phyloP scores from a whole-genome alignment of 2,888 invertebrate species.

The Charanyca ferruginea region DNA sequence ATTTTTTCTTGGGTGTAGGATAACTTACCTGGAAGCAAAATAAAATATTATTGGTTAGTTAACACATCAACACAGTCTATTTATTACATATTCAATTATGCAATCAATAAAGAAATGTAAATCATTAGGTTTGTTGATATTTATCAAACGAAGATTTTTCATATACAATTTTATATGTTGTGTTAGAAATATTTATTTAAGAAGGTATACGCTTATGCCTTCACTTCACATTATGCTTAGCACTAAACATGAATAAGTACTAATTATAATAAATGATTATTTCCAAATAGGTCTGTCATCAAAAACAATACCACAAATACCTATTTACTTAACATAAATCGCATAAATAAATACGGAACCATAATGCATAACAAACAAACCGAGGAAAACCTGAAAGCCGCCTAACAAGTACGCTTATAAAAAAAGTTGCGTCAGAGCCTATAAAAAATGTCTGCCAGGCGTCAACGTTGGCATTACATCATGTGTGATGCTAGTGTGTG shows the following conservation, averaged over 20 bases:
- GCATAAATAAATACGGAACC: slow-evolving; percentile 56
- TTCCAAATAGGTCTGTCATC: background rate
- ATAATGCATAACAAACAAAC: slow-evolving; percentile 38
- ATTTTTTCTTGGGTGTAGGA: slow-evolving; percentile 49
- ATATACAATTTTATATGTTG: too few relatives aligned
- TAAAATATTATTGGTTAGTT: slow-evolving; percentile 35
- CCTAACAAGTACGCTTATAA: slow-evolving; percentile 84
- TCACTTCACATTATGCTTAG: too few relatives aligned
- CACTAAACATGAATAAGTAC: background rate
- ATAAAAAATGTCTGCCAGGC: slow-evolving; percentile 90
- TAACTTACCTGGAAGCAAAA: slow-evolving; percentile 74
- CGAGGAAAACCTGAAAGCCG: slow-evolving; percentile 67
- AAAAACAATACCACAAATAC: background rate
- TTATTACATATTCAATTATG: background rate
- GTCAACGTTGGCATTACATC: slow-evolving; percentile 89
- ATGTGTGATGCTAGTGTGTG: slow-evolving; percentile 72
- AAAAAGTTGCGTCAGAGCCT: slow-evolving; percentile 89
- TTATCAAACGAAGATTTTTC: too few relatives aligned
- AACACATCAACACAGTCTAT: background rate
- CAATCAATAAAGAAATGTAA: too few relatives aligned
- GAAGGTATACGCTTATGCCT: too few relatives aligned
- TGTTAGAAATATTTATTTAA: too few relatives aligned
- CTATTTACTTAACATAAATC: slow-evolving; percentile 1
- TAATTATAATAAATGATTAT: background rate
- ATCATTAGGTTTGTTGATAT: too few relatives aligned